phyloP scores from a whole-genome alignment of 2,113 vertebrate species.

The Procavia capensis region DNA sequence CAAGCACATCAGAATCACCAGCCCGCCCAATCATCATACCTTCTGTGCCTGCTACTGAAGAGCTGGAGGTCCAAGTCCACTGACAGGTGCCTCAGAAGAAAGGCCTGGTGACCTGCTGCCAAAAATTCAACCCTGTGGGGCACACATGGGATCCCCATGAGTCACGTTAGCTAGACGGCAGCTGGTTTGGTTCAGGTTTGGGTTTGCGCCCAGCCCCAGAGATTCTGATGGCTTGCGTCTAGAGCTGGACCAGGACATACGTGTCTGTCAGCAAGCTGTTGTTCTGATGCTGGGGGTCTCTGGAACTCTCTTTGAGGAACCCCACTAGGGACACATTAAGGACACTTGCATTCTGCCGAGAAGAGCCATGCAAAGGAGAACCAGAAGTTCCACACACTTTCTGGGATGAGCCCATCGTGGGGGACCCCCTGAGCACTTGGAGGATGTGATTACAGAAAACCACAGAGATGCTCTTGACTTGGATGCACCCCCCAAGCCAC shows the following conservation, averaged over 20 bases:
- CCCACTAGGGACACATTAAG: background rate
- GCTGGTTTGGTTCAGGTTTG: background rate
- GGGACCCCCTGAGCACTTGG: conserved; percentile 58
- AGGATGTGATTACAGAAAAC: conserved; percentile 78
- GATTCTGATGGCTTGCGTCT: accelerated
- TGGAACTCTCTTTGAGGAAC: background rate
- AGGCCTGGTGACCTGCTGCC: background rate
- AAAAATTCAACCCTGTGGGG: background rate
- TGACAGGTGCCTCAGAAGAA: background rate
- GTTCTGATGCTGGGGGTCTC: background rate
- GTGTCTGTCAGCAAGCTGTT: background rate
- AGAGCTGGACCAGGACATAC: accelerated
- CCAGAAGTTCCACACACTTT: background rate
- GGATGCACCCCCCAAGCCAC: conserved; percentile 74
- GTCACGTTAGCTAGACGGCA: background rate
- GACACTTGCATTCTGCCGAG: background rate
- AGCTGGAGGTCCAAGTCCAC: background rate
- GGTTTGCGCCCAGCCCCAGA: background rate
- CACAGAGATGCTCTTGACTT: conserved; percentile 79
- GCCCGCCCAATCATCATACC: background rate
- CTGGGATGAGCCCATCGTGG: conserved; percentile 14
- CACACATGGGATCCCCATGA: background rate
- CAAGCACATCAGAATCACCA: background rate
- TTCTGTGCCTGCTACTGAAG: background rate
- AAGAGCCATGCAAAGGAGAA: background rate